Base-by-base conservation (phyloP, 2,113 vertebrate species). In the Chroicocephalus ridibundus region DNA sequence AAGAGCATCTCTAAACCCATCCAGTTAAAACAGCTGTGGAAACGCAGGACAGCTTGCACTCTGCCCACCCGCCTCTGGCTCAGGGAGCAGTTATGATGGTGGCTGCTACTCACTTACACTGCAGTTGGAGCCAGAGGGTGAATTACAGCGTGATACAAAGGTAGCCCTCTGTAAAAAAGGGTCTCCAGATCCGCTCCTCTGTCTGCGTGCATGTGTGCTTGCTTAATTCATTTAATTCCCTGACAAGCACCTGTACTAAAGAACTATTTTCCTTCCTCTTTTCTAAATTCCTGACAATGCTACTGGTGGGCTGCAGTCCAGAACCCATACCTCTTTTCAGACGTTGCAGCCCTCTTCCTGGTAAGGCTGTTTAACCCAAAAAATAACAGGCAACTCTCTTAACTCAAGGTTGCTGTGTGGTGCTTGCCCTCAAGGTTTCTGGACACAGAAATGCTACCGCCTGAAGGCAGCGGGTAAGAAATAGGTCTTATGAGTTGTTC, bases 1-100 rank as follows among this genome's bases (percentile, higher is more conserved):
- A 36, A 87, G 77, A 77, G 9, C 11, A 13, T 32, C 25, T 65
- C n/a, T 61, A 69, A 77, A 32, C 4, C 3, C 7, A 55, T 12
- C 8, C 17, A 2, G 24, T 2, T 61, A 70, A 86, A 86, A 62
- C 2, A 17, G 27, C 21, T 31, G 20, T 31, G 36, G 34, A 66
- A 90, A 71, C 0, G 0, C 24, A 75, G 14, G 36, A 18, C 9
- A 36, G 17, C 20, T 72, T 60, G 38, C 22, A 22, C 27, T 31
- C 25, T 71, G 38, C 0, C 11, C 32, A 9, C 4, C 5, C 0
- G 0, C 11, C 21, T 57, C 26, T 51, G 19, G 8, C 32, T 78
- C 18, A 12, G 25, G 78, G 27, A 69, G 15, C 20, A 60, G 38
- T 13, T 77, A 7, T 12, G 9, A 32, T 46, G 3, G 1, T 38